Base-by-base conservation (phyloP, 2,888 invertebrate species). In the Pterostichus madidus region DNA sequence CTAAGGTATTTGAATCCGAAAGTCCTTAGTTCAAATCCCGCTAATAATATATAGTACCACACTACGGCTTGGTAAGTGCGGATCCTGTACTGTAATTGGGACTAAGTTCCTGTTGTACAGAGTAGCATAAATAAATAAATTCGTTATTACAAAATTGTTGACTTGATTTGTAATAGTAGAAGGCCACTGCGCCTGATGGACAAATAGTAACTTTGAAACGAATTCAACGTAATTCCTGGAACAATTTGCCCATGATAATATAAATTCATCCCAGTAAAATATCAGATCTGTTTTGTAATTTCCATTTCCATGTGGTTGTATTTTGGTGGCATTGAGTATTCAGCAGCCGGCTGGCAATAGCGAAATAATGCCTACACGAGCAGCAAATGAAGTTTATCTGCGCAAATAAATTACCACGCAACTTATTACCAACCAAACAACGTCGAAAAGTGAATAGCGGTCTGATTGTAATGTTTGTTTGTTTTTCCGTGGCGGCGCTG, bases 381-480 rank as follows among this genome's bases (percentile, higher is more conserved):
- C 44, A 13, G 68, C 68, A 71, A 71, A 71, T 71, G 44, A 71
- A 71, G 68, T 71, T 71, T 44, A 71, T 71, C 68, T 71, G 68
- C 44, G 68, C 68, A 71, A 71, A 71, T 44, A 71, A 71, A 71
- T 71, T 71, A 31, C 64, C 11, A 6, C 64, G 64, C 64, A 64
- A 64, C 64, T 64, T 64, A 64, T 64, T 64, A 73, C 46, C 44
- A 73, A 73, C 75, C 52, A 31, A 31, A 75, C 44, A 24, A 35
- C 53, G 77, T 35, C 39, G 77, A 77, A 77, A 77, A 77, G 53
- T 77, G 56, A 77, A 77, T 77, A 39, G 77, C 35, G 53, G 56
- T 53, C 24, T 77, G 77, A 77, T 77, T 77, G 77, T 77, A 56
- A 77, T 56, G 56, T 77, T 77, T 71, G 71, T 71, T 71, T 77